Base-by-base conservation (phyloP, 2,113 vertebrate species). In the Psettodes erumei region DNA sequence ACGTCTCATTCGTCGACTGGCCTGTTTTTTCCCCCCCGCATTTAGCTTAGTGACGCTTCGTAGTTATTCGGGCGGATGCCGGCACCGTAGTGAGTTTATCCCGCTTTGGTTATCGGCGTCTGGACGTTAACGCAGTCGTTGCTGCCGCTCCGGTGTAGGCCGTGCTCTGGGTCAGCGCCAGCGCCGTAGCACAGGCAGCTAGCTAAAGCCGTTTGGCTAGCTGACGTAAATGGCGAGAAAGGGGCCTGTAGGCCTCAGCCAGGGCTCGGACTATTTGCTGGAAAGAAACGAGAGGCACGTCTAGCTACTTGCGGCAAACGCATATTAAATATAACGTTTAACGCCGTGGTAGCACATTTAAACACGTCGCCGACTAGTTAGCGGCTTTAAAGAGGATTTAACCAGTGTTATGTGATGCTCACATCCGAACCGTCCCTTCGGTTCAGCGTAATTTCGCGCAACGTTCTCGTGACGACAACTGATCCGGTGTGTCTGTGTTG, bases 221-320 rank as follows among this genome's bases (percentile, higher is more conserved):
- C 86, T 83, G 79, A 86, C 75, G 83, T 75, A 58, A 33, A 71
- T 54, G 15, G 27, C 1, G 11, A 59, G 51, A 69, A 27, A 35
- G 54, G 48, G 88, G 84, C 82, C 84, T 71, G 40, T 47, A 85
- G 90, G 88, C 90, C 91, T 68, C 71, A 66, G 32, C 28, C 32
- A 23, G 50, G 89, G 75, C 54, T 77, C 40, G 0, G 87, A 64
- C 58, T 91, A 90, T 70, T 77, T 82, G 1, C 86, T 88, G 88
- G 81, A 54, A 11, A 1, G 43, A 58, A 64, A 23, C 37, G 19
- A 60, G 23, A 9, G 11, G 28, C 30, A 3, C 11, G 12, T 9
- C 47, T 5, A 30, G 28, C 18, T n/a, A 13, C 19, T n/a, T 13
- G 3, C 11, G 15, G 0, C 8, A 8, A 61, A 75, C 3, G n/a